Conservation (phyloP, 2,888 invertebrate genomes). For the Sphecodes monilicornis region DNA sequence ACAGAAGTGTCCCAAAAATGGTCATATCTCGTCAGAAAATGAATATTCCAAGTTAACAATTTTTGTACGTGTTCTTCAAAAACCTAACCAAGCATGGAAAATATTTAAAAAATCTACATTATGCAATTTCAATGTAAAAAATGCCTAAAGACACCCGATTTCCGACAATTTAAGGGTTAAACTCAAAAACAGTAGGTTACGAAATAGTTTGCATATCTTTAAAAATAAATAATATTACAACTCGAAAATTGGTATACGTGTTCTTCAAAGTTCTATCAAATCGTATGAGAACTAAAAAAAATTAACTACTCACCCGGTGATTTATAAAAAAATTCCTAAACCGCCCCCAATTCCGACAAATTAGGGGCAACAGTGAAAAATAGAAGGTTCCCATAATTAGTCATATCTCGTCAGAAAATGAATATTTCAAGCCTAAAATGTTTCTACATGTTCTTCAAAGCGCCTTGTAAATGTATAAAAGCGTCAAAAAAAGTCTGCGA, state of each 20-base stretch:
- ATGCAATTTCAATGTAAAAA: not conserved
- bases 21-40: not conserved
- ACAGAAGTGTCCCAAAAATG: not conserved
- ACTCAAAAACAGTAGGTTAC: too few relatives aligned
- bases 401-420: not conserved
- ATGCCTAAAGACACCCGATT: not conserved
- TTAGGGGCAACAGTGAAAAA: not conserved
- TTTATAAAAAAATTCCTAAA: too few relatives aligned
- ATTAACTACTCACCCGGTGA: too few relatives aligned
- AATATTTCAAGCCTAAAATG: not conserved
- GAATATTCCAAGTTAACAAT: not conserved
- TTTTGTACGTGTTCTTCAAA: not conserved
- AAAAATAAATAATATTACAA: too few relatives aligned
- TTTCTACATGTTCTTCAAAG: not conserved
- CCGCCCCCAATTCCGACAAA: too few relatives aligned
- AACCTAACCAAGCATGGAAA: too few relatives aligned
- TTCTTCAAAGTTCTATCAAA: too few relatives aligned
- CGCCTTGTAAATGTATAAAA: too few relatives aligned
- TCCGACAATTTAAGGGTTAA: too few relatives aligned
- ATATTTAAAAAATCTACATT: not conserved
- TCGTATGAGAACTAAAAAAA: too few relatives aligned
- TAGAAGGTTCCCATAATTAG: not conserved
- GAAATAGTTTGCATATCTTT: too few relatives aligned
- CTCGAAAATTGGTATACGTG: too few relatives aligned
- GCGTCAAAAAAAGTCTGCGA: not conserved